phyloP scores from a whole-genome alignment of 2,888 invertebrate genomes.

The Phrixothrix hirtus region DNA sequence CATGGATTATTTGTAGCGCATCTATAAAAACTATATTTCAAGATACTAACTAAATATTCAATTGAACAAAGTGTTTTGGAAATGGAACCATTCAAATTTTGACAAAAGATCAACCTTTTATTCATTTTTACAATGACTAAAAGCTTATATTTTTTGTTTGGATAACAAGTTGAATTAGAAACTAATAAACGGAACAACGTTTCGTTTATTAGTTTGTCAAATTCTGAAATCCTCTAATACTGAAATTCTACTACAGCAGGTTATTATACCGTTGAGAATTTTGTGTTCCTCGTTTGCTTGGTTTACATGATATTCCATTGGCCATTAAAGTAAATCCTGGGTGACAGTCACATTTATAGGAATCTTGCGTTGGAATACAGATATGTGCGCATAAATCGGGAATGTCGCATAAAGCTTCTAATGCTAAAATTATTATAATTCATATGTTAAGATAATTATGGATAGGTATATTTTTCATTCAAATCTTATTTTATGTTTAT shows the following conservation, averaged over 20 bases:
- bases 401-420: slow-evolving; percentile 63
- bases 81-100: too few species aligned
- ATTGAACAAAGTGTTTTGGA: too few species aligned
- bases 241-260: too few species aligned
- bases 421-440: slow-evolving; percentile 39
- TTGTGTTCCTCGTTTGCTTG: slow-evolving; percentile 49
- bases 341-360: slow-evolving; percentile 72
- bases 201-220: too few species aligned
- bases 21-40: slow-evolving; percentile 52
- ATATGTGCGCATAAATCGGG: slow-evolving; percentile 73
- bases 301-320: slow-evolving; percentile 71
- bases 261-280: slow-evolving; percentile 22
- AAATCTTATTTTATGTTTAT: too few species aligned
- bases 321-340: slow-evolving; percentile 69
- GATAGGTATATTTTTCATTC: neutral
- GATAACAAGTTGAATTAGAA: too few species aligned
- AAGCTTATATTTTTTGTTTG: too few species aligned
- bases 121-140: too few species aligned
- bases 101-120: too few species aligned
- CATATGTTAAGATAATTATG: slow-evolving; percentile 1
- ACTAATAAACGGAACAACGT: too few species aligned
- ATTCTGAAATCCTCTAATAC: too few species aligned
- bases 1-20: slow-evolving; percentile 71
- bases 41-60: too few species aligned
- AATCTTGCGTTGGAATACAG: slow-evolving; percentile 73